phyloP scores from a whole-genome alignment of 2,797 vertebrate species.

The Halcyon badia region DNA sequence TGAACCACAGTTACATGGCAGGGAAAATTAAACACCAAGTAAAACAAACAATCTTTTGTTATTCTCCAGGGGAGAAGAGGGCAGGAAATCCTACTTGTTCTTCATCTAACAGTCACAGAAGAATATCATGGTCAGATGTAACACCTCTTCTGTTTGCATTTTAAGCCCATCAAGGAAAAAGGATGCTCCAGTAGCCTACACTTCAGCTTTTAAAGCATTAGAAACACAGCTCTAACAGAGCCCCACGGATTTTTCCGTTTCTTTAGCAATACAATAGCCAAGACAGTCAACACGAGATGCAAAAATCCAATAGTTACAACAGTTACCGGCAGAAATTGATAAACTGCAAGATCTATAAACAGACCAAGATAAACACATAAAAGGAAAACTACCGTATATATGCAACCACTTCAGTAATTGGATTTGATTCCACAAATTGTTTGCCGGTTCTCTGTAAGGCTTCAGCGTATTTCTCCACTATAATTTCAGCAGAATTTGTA shows the following conservation, averaged over 20 bases:
- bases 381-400: background rate
- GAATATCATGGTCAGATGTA: background rate
- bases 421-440: background rate
- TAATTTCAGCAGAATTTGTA: background rate
- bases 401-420: background rate
- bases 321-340: background rate
- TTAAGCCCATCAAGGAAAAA: background rate
- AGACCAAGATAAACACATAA: conserved; percentile 1
- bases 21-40: background rate
- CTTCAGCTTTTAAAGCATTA: background rate
- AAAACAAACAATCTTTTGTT: background rate
- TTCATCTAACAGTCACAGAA: background rate
- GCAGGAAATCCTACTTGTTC: background rate
- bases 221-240: background rate
- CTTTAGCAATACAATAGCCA: background rate
- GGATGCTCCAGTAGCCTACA: background rate
- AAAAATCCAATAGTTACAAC: conserved; percentile 11
- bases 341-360: conserved; percentile 2
- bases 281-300: background rate
- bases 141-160: background rate
- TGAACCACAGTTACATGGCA: fast-evolving
- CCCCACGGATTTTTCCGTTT: background rate
- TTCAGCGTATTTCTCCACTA: background rate
- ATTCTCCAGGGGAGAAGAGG: background rate
- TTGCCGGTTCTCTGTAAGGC: background rate